Evolutionary conservation across 2,113 vertebrate genomes (phyloP), one percentile per base, ranked within the genome.

Genomic region (Chitala chitala): DNA sequence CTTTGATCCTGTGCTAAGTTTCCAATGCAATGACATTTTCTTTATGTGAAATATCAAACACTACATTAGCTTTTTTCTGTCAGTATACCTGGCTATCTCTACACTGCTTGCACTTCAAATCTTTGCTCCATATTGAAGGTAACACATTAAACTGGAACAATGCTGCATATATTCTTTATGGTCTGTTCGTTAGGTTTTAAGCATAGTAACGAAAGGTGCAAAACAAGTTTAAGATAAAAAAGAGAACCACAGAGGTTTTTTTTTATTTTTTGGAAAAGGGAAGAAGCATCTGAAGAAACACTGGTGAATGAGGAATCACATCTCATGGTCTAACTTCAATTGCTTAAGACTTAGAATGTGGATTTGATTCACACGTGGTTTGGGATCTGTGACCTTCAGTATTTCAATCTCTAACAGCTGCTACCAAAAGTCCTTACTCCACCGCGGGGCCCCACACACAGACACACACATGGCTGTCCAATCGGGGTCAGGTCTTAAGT

Each of bases 1-100:
- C 87, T 89, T 87, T 89, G 87, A 88, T 89, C 84, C 79, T 76
- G 75, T 74, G 74, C 75, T 81, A 89, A 85, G 63, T 86, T 86
- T 84, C 82, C 78, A 78, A 81, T 78, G 77, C 72, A 78, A 82
- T 78, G 77, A 76, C 77, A 78, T 82, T 84, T 79, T 77, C 78
- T 3, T 63, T 58, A 72, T 77, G 44, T 54, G 15, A 42, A 76
- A 86, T 79, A 80, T 82, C 83, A 86, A 86, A 86, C 81, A 77
- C 69, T 81, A 84, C 77, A 78, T 78, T 78, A 80, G 83, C 84
- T 76, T 84, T 86, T 54, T 72, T 38, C 40, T 29, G 1, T 33
- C 20, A 20, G 36, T 29, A 31, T 24, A 59, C 48, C 38, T 59
- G 17, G 38, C 5, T n/a, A 22, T 56, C 9, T 33, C 48, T 36